Base-by-base conservation (phyloP, 92 coral and sea anemone genomes). In the Muricea muricata region DNA sequence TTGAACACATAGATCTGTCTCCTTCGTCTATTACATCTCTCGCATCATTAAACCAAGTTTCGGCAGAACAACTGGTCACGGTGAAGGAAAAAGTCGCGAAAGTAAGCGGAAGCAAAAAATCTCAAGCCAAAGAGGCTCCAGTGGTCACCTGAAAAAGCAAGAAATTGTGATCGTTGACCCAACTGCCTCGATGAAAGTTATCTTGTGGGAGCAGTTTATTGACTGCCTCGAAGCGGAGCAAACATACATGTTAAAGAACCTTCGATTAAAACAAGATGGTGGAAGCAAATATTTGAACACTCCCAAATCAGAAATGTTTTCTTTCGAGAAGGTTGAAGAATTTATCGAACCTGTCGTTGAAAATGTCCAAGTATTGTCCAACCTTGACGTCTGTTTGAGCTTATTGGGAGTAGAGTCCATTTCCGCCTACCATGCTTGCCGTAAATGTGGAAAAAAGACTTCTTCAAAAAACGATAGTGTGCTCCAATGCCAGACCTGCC, bases 111-210 rank as follows among this genome's bases (percentile, higher is more conserved):
- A 57, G 66, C 66, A 57, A 57, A 57, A 57, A 57, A 57, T 57
- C 24, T 57, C 66, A 57, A 57, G 66, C 66, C 66, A 57, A 57
- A 57, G 66, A 24, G 18, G 29, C 15, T 31, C 74, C 41, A 37
- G 74, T 32, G 41, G 13, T 20, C 25, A 37, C 42, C 42, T 67
- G 41, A 32, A 67, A 32, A 67, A 67, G 21, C 74, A 67, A 67
- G 74, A 67, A 67, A 67, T 67, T 32, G 42, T 67, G 74, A 67
- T 67, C 26, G 74, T 20, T 67, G 74, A 67, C 74, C 74, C 74
- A 67, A 67, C 74, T 4, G 46, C 74, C 41, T 67, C 42, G 4
- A 37, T 67, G 66, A 57, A 57, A 57, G 30, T 57, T 57, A 57
- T 57, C 66, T 57, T 57, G 66, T 57, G 66, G 66, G 66, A 57